These are phyloP conservation scores for Bradynema listronoti DNA, from an alignment of 1,140 invertebrate species.

Conservation along the genomic window DNA sequence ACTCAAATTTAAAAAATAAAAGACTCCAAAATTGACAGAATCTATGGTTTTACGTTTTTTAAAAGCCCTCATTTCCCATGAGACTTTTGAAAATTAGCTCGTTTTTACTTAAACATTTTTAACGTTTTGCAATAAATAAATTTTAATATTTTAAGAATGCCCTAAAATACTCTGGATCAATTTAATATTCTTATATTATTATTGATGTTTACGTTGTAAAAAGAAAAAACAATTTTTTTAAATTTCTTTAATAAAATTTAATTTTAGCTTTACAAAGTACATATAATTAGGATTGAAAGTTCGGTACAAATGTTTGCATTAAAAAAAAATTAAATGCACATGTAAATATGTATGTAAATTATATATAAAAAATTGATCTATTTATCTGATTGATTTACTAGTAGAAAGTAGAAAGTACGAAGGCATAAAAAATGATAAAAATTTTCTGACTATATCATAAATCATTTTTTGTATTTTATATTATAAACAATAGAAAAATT, in stretches of 20 bases:
- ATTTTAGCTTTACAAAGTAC: neutral
- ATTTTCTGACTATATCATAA: no score
- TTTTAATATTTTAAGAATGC: no score
- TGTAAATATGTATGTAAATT: neutral
- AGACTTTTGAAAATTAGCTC: neutral
- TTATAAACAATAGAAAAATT: no score
- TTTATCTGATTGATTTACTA: no score
- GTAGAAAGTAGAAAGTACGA: no score
- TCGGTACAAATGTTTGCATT: neutral
- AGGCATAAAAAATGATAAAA: no score
- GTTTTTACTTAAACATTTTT: neutral
- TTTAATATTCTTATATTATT: neutral
- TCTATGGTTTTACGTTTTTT: no score
- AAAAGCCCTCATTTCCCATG: neutral
- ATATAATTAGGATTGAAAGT: neutral
- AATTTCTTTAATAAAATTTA: neutral
- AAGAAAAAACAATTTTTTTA: neutral
- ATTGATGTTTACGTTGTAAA: neutral
- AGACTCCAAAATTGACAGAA: no score
- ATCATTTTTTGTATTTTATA: no score
- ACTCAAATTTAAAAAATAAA: no score
- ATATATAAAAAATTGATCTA: neutral
- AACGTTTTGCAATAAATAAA: no score
- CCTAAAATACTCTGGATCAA: conserved; percentile 2
- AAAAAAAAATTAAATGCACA: neutral